Base-by-base conservation (phyloP, 2,797 vertebrate species). In the Antennarius maculatus region DNA sequence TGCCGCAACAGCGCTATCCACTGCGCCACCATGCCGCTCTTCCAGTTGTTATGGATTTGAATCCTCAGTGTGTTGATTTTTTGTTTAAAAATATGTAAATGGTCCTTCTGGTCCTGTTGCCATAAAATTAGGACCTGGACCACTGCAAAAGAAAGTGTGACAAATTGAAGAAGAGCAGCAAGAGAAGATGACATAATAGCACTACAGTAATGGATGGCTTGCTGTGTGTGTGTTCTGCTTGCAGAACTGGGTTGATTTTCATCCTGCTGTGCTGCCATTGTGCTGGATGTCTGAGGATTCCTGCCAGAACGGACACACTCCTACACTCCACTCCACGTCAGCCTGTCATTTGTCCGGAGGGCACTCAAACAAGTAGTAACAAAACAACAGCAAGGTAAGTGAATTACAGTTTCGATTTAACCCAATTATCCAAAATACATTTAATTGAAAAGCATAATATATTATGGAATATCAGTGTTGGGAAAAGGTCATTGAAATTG, bases 401-500 rank as follows among this genome's bases (percentile, higher is more conserved):
- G 54, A 84, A 88, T 84, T 80, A 83, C 69, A 67, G 71, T 80
- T 82, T 79, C 76, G 78, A 54, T 67, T 55, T 61, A 73, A 39
- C 9, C 37, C 37, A 39, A 9, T 39, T 39, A 39, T 39, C 37
- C 37, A 10, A 39, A 39, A 39, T 39, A 39, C 10, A 66, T 51
- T 61, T 76, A 39, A 74, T 79, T 69, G 53, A 79, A 85, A 72
- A 74, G 78, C 60, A 79, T 49, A 79, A 85, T 70, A 64, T 68
- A 76, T 77, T 77, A 69, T 64, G 69, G 87, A 80, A 85, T 54
- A 59, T 74, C 75, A 69, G 29, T 68, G 62, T 85, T 86, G 83
- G 41, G 59, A 84, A 91, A 87, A 91, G 86, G 76, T 86, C 73
- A 63, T 10, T 1, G 75, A 81, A 87, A 90, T 76, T 85, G 76